These are phyloP conservation scores for Meta bourneti DNA, from an alignment of 2,888 invertebrate genomes.

Conservation along the genomic window DNA sequence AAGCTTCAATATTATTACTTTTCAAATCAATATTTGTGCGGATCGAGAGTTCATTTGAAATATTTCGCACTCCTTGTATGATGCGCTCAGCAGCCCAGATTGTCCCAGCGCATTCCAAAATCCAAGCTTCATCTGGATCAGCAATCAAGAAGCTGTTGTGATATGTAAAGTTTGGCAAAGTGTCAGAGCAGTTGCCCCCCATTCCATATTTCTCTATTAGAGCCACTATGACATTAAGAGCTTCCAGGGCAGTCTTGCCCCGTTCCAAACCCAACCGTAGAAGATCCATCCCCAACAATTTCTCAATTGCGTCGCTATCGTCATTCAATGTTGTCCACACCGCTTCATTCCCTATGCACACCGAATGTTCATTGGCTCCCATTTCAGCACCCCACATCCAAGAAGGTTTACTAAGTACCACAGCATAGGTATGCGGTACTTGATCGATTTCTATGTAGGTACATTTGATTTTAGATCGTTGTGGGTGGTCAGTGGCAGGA, in stretches of 20 bases:
- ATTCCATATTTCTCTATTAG: constrained; percentile 87
- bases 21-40: constrained; percentile 86
- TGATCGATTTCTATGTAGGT: constrained; percentile 87
- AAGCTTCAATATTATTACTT: constrained; percentile 85
- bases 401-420: constrained; percentile 89
- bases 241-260: constrained; percentile 85
- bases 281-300: constrained; percentile 88
- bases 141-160: constrained; percentile 89
- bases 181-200: constrained; percentile 86
- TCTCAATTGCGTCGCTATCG: constrained; percentile 84
- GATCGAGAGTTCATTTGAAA: constrained; percentile 87
- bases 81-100: constrained; percentile 89
- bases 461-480: constrained; percentile 83
- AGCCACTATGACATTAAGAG: constrained; percentile 86
- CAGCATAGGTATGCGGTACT: constrained; percentile 84
- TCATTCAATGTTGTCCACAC: constrained; percentile 86
- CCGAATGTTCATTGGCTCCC: constrained; percentile 90
- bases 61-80: constrained; percentile 84
- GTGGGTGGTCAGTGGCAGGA: constrained; percentile 81
- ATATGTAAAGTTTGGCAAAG: constrained; percentile 84
- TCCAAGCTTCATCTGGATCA: constrained; percentile 87
- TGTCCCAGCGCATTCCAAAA: constrained; percentile 88
- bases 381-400: constrained; percentile 94
- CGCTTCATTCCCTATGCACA: constrained; percentile 88
- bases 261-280: constrained; percentile 89